phyloP scores from a whole-genome alignment of 2,888 invertebrate genomes.

The Phyllotreta cruciferae region DNA sequence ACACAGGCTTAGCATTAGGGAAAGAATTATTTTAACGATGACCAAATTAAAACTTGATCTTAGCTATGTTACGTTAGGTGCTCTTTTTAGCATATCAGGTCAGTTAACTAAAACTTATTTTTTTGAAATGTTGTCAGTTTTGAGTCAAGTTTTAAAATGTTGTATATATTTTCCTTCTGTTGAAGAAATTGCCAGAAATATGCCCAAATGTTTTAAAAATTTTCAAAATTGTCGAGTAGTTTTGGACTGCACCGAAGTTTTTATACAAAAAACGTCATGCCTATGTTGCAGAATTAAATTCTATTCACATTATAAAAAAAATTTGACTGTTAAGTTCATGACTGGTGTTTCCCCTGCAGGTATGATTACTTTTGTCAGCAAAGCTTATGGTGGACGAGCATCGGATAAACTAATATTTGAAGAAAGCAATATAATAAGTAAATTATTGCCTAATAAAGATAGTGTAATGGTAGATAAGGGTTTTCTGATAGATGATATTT shows the following conservation, averaged over 20 bases:
- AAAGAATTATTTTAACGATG: conserved; percentile 3
- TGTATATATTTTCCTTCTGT: conserved; percentile 2
- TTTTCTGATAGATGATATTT: conserved; percentile 21
- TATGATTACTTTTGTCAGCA: conserved; percentile 23
- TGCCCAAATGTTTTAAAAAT: conserved; percentile 14
- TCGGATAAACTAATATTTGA: conserved; percentile 23
- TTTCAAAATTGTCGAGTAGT: conserved; percentile 21
- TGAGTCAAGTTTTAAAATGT: not conserved
- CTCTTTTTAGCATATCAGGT: conserved; percentile 3
- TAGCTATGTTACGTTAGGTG: conserved; percentile 8
- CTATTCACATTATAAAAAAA: conserved; percentile 26
- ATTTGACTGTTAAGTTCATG: conserved; percentile 26
- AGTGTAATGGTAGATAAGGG: conserved; percentile 23
- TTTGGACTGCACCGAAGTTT: conserved; percentile 23
- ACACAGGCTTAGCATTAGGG: not conserved
- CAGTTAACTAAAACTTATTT: conserved; percentile 2
- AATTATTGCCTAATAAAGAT: conserved; percentile 1
- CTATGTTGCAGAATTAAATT: conserved; percentile 21
- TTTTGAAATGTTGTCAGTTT: not conserved
- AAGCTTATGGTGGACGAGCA: conserved; percentile 27
- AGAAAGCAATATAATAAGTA: conserved; percentile 10
- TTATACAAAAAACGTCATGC: conserved; percentile 21
- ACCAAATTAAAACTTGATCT: conserved; percentile 10
- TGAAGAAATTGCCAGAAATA: too few relatives aligned
- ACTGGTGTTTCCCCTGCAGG: conserved; percentile 26